A percentile compares a stretch with the other conserved stretches of the same genome.
Evolutionary conservation across 2,888 invertebrate species (phyloP).

Genomic region (Osedax fenrisi): DNA sequence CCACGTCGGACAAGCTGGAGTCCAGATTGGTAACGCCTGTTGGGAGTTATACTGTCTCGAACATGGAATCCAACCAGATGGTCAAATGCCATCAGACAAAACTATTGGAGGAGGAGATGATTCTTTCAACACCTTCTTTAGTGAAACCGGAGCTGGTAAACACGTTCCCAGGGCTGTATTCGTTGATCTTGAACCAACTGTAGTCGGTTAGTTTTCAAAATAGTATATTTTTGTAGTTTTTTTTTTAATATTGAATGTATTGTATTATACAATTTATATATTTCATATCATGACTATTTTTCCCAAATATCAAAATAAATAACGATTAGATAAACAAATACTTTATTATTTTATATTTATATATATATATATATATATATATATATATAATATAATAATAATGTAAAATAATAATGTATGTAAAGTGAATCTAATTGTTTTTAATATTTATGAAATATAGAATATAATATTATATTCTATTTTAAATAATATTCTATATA

Average conservation of each 20-base stretch:
- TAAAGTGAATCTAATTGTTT: too few relatives aligned
- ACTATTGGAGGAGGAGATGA: conserved; percentile 61
- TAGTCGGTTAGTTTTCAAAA: conserved; percentile 54
- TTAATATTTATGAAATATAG: too few relatives aligned
- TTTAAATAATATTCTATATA: too few relatives aligned
- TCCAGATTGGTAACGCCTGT: conserved; percentile 55
- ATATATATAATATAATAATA: too few relatives aligned
- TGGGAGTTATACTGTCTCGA: conserved; percentile 56
- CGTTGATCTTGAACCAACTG: conserved; percentile 88
- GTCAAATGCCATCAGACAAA: conserved; percentile 64
- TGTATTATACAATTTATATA: too few relatives aligned
- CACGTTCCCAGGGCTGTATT: conserved; percentile 84
- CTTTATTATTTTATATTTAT: too few relatives aligned
- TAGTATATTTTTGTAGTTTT: not conserved
- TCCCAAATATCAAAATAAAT: too few relatives aligned
- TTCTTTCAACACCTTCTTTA: conserved; percentile 70
- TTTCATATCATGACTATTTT: too few relatives aligned
- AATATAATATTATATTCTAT: too few relatives aligned
- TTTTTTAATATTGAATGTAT: not conserved
- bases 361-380: too few relatives aligned
- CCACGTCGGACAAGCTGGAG: conserved; percentile 54
- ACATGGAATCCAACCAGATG: conserved; percentile 54
- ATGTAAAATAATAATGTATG: too few relatives aligned
- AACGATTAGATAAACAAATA: too few relatives aligned
- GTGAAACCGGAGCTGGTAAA: conserved; percentile 83